Conservation (phyloP, 2,113 vertebrate species). For the Syngnathus typhle region DNA sequence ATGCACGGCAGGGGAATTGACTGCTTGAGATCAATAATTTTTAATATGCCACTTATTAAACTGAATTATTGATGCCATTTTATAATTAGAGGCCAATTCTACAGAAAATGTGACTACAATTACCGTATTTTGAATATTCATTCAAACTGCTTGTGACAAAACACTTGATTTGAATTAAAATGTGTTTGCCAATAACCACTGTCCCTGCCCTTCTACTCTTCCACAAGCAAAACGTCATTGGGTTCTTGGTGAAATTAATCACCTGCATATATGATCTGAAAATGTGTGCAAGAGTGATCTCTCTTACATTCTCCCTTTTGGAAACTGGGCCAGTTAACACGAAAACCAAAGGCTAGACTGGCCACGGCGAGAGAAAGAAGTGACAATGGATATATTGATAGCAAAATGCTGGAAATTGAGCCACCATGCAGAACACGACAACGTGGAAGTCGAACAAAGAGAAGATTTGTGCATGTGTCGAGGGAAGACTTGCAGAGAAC, state of each 20-base stretch:
- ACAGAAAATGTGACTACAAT: background rate
- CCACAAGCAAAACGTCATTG: background rate
- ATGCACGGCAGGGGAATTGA: background rate
- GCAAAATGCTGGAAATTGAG: too few relatives aligned
- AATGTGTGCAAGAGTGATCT: too few relatives aligned
- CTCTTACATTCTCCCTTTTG: too few relatives aligned
- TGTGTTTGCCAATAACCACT: background rate
- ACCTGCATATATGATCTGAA: too few relatives aligned
- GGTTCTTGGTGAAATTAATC: background rate
- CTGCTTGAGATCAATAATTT: background rate
- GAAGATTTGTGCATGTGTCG: too few relatives aligned
- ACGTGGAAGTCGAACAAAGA: too few relatives aligned
- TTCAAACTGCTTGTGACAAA: background rate
- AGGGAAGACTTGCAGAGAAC: too few relatives aligned
- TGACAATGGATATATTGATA: too few relatives aligned
- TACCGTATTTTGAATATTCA: background rate
- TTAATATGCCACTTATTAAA: background rate
- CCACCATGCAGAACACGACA: too few relatives aligned
- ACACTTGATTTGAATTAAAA: slow-evolving; percentile 1
- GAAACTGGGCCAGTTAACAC: too few relatives aligned
- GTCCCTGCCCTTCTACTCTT: background rate
- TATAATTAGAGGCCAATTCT: background rate
- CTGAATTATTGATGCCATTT: background rate
- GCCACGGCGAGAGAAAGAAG: too few relatives aligned
- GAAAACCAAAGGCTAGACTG: too few relatives aligned